Evolutionary conservation across 2,113 vertebrate genomes (phyloP), one percentile per base, ranked within the genome.

Genomic region (Ailuropoda melanoleuca): DNA sequence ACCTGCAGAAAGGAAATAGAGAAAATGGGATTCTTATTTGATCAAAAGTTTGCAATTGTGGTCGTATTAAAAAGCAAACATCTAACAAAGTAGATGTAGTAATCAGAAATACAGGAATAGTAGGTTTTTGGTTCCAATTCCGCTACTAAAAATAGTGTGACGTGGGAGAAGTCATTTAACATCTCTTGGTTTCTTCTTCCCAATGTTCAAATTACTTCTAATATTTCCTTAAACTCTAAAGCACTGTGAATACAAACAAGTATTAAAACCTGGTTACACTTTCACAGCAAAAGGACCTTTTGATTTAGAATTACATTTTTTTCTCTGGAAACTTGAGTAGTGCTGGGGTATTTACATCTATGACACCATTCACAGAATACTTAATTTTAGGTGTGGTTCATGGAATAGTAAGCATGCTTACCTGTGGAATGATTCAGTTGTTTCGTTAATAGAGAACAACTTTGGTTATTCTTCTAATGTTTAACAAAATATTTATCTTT

Each of bases 401-500:
- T 11, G 87, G 60, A 90, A 94, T 96, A 55, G 15, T 82, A 80
- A 88, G 34, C 29, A 70, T 95, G 43, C n/a, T 96, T 88, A 91
- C 75, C 56, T 95, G 1, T 83, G 68, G 21, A 90, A 60, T 88
- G 46, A 94, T 85, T 64, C 23, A 11, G 43, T 93, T 34, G 26
- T 88, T 90, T 88, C 60, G 6, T 39, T 93, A 88, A 43, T 78
- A 88, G n/a, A 68, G 43, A 74, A 37, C 29, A 94, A 60, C 68
- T 87, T 72, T 66, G 26, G 8, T 87, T 77, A 31, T 48, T 94
- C 88, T 88, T 88, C 78, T 78, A 31, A 55, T 93, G 77, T 50
- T 93, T 96, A 97, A 97, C 62, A 89, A 92, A 96, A 95, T 85
- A 64, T 26, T 95, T n/a, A 83, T 98, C 15, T 98, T 13, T 98